Conservation (phyloP, 2,888 invertebrate genomes). For the Nemurella pictetii region DNA sequence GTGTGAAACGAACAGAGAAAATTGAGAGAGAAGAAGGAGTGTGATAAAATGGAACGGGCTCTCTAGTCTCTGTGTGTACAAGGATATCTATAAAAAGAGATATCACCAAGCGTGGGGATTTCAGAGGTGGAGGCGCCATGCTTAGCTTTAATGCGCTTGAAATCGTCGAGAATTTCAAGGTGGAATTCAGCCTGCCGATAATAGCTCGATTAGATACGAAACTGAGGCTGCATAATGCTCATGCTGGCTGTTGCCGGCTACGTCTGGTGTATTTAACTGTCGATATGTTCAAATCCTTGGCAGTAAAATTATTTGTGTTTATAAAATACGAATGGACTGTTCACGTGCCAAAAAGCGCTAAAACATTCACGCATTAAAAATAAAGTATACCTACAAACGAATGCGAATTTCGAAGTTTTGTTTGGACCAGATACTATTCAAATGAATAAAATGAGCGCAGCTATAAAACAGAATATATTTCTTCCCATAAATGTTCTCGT, state of each 20-base stretch:
- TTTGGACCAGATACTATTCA: neutral
- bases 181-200: neutral
- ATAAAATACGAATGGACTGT: too few species aligned
- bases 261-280: too few species aligned
- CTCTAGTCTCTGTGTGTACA: neutral
- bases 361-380: too few species aligned
- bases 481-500: neutral
- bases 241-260: too few species aligned
- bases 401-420: too few species aligned
- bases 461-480: too few species aligned
- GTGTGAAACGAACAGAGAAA: neutral
- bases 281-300: too few species aligned
- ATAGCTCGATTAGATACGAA: neutral
- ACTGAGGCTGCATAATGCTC: neutral
- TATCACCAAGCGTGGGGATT: neutral
- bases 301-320: too few species aligned
- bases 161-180: neutral
- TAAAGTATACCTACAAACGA: too few species aligned
- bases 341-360: neutral
- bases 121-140: neutral
- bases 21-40: neutral
- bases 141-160: neutral
- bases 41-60: neutral
- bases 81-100: neutral
- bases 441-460: neutral